Evolutionary conservation across 1,140 invertebrate species (phyloP), one percentile per base, ranked within the genome.

Genomic region (Drosophila paulistorum): DNA sequence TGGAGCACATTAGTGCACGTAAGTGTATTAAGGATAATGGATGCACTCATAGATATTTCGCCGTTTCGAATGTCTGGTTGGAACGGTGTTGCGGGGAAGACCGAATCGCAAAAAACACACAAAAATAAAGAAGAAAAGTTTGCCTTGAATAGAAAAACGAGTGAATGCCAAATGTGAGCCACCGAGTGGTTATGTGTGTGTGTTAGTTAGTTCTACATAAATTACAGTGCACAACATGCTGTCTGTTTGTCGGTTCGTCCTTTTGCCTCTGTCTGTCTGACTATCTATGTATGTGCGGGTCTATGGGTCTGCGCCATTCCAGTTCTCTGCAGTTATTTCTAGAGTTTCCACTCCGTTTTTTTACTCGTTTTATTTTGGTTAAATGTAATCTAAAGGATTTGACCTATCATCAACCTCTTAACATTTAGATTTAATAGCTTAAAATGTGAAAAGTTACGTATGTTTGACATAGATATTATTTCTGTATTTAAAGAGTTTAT

Each of bases 21-120:
- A 89, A 89, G 84, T 89, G 80, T 89, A 89, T 89, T 89, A 89
- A 75, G 84, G 84, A 89, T 89, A 89, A 89, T 89, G 84, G 85
- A 89, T 89, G 84, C 85, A 89, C 80, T 89, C 84, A 84, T 84
- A 89, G 84, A 89, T 87, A 89, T 80, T 75, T 79, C 35, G 72
- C 76, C 74, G 63, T 71, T 78, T 67, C 71, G 13, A 55, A 45
- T 33, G 42, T 48, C 45, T 48, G 65, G 66, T 41, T 63, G 59
- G 17, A 17, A 9, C 7, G 7, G 48, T 13, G 35, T 14, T 26
- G 35, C 7, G 55, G 65, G 33, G 33, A 11, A 14, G 39, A 71
- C 41, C 60, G 48, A 67, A 74, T 23, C 48, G n/a, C 48, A 74
- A 66, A 65, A 57, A 61, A 60, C 37, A 20, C 17, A 13, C 23